Evolutionary conservation across 2,797 vertebrate species (phyloP), one percentile per base, ranked within the genome.

Genomic region (Halcyon smyrnensis): DNA sequence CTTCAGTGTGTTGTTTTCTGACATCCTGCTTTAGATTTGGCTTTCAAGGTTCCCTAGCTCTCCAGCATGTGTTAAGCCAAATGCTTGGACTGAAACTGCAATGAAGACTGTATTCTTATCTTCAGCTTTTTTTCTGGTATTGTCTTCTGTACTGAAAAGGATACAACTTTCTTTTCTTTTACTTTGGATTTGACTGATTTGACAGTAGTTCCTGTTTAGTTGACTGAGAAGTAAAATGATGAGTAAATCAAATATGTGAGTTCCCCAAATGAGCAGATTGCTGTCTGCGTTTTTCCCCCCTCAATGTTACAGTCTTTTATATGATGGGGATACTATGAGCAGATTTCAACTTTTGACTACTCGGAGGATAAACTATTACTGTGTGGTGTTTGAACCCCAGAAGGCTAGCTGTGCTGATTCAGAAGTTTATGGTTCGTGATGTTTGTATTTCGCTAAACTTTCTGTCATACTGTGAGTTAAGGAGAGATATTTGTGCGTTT

Each of bases 151-250:
- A 63, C 17, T 87, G 50, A 51, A 81, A 64, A 37, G 36, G 5
- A 5, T 68, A 21, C 19, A 63, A 17, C 6, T 71, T 46, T 63
- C 11, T 30, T 71, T 46, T 68, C 11, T 30, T 75, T 18, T 48
- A n/a, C 48, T 90, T 79, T 46, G 36, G 15, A 53, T 79, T 43
- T 82, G 51, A 67, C 34, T 82, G 37, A 39, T 81, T 83, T 80
- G 68, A 80, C 54, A 76, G 15, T 63, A 76, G 8, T 56, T 91
- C 36, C 36, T 76, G 5, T 71, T 93, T 59, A 13, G n/a, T 32
- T 68, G 30, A 37, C 43, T 74, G 56, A 76, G 50, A 91, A 79
- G 41, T 71, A 7, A 76, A 59, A 71, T 39, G 46, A 68, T 48
- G 23, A 76, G 11, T 71, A 50, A 50, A 50, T 24, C 75, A 93